Evolutionary conservation across 2,888 invertebrate species (phyloP).

Genomic region (Drosophila neutralis): DNA sequence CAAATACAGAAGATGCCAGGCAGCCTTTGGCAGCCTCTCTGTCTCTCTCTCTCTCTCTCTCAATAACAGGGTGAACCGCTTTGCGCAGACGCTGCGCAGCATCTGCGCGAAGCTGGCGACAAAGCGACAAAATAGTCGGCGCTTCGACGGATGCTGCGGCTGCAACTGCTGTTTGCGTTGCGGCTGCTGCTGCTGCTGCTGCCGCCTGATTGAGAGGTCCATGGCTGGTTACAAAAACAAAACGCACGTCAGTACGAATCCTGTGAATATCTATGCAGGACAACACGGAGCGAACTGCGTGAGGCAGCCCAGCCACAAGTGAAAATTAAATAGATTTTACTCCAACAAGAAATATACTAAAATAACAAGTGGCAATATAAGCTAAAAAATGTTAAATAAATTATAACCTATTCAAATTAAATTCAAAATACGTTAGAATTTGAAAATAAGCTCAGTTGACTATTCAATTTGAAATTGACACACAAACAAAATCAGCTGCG

Average conservation of each 20-base stretch:
- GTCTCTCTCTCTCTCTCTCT: conserved; percentile 8
- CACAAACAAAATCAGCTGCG: conserved; percentile 60
- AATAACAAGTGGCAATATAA: not conserved
- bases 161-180: conserved; percentile 2
- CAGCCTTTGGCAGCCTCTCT: not conserved
- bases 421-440: conserved; percentile 1
- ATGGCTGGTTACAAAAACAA: conserved; percentile 78
- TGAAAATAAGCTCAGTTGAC: not conserved
- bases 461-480: not conserved
- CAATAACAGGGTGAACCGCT: conserved; percentile 65
- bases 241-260: conserved; percentile 77
- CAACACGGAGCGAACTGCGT: conserved; percentile 67
- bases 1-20: conserved; percentile 11
- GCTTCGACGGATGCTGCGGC: conserved; percentile 32
- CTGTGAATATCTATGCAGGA: conserved; percentile 82
- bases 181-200: conserved; percentile 23
- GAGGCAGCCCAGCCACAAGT: conserved; percentile 30
- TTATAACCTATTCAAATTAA: not conserved
- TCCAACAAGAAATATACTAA: not conserved
- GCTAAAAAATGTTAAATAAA: not conserved
- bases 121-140: conserved; percentile 45
- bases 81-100: conserved; percentile 74
- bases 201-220: conserved; percentile 55
- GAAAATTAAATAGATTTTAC: conserved; percentile 19
- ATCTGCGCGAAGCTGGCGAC: conserved; percentile 51